Evolutionary conservation across 2,113 vertebrate species (phyloP).

Genomic region (Tor tambroides): DNA sequence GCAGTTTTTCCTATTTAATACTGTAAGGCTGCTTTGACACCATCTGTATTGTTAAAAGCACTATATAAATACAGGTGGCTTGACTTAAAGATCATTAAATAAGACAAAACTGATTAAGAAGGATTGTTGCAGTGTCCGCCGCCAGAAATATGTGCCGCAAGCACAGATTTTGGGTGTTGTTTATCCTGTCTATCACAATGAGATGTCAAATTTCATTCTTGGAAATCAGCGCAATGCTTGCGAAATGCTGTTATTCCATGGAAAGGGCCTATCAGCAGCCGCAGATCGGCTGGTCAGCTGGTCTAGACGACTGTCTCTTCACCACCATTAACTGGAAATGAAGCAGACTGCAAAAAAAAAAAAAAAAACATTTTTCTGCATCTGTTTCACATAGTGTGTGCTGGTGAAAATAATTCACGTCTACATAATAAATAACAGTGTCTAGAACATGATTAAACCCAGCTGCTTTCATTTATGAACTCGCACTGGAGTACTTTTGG

Average conservation of each 20-base stretch:
- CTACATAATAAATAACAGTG: neutral
- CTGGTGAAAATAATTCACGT: neutral
- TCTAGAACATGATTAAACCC: neutral
- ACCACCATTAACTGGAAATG: slow-evolving; percentile 16
- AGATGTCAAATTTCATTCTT: neutral
- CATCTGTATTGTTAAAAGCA: no score
- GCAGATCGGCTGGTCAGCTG: neutral
- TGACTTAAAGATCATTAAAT: neutral
- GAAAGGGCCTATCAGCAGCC: neutral
- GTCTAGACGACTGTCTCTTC: neutral
- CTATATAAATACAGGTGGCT: no score
- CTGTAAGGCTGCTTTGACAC: no score
- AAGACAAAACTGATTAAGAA: neutral
- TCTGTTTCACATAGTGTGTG: neutral
- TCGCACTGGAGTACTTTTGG: neutral
- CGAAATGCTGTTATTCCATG: neutral
- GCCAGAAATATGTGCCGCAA: no score
- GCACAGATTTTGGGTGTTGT: neutral
- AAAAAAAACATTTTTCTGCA: neutral
- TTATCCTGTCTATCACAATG: neutral
- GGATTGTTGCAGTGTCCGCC: neutral
- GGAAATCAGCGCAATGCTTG: slow-evolving; percentile 7
- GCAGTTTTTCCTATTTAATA: no score
- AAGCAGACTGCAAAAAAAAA: neutral
- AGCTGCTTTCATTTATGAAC: neutral